Conservation (phyloP, 2,797 vertebrate genomes). For the Gambusia yucatana region DNA sequence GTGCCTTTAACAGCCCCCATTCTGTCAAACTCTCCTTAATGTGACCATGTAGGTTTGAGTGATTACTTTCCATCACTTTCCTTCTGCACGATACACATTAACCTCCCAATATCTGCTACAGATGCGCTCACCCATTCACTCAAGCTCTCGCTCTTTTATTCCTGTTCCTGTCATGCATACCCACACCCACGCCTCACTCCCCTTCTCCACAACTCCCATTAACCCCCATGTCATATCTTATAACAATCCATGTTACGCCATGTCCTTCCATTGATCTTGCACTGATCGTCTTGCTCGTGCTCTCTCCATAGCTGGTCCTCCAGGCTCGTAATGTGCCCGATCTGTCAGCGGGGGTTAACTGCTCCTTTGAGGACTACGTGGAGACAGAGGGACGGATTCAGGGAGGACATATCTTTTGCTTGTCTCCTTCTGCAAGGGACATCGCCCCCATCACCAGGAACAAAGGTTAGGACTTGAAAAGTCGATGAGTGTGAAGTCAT, state of each 20-base stretch:
- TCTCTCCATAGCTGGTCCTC: constrained; percentile 85
- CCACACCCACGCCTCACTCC: constrained; percentile 22
- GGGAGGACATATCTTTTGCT: constrained; percentile 90
- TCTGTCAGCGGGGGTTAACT: constrained; percentile 92
- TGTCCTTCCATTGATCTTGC: constrained; percentile 79
- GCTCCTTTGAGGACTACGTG: constrained; percentile 96
- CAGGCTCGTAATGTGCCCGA: constrained; percentile 94
- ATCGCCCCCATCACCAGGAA: constrained; percentile 92
- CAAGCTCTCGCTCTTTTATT: constrained; percentile 32
- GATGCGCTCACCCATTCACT: constrained; percentile 6
- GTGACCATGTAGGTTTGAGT: constrained; percentile 40
- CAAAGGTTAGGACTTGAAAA: constrained; percentile 82
- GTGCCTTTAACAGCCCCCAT: constrained; percentile 18
- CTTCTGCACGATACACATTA: constrained; percentile 51
- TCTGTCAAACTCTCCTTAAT: constrained; percentile 39
- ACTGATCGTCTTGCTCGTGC: constrained; percentile 38
- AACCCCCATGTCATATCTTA: constrained; percentile 76
- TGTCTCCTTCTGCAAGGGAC: constrained; percentile 89
- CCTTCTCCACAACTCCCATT: constrained; percentile 55
- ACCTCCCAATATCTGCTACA: constrained; percentile 58
- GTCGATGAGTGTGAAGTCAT: constrained; percentile 36
- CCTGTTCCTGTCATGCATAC: constrained; percentile 32
- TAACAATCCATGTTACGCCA: constrained; percentile 74
- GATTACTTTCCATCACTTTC: constrained; percentile 45
- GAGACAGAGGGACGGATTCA: constrained; percentile 92